Percentiles rank a stretch among this genome's conserved stretches.
Evolutionary conservation across 2,113 vertebrate species (phyloP).

Genomic region (Polyodon spathula): DNA sequence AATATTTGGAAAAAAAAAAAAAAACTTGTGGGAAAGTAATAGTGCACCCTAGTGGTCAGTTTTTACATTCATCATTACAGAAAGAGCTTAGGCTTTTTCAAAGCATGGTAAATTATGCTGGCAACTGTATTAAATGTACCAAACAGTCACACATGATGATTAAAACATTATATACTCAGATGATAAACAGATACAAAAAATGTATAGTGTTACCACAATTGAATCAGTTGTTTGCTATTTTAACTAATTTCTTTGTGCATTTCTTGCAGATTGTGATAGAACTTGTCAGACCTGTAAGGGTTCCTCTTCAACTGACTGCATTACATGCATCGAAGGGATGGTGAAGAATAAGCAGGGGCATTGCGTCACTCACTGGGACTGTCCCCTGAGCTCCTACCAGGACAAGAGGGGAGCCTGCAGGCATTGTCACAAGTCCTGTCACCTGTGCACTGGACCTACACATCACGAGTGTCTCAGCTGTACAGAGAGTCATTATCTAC

Average conservation of each 20-base stretch:
- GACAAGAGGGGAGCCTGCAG: slow-evolving; percentile 46
- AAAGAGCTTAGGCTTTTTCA: no score
- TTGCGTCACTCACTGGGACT: slow-evolving; percentile 51
- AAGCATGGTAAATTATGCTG: no score
- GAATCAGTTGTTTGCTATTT: no score
- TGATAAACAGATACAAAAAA: no score
- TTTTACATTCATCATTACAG: no score
- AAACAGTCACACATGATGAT: no score
- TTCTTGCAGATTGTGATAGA: slow-evolving; percentile 62
- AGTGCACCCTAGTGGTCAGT: no score
- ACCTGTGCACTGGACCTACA: slow-evolving; percentile 59
- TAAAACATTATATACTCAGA: no score
- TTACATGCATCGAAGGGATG: slow-evolving; percentile 51
- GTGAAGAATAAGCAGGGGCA: slow-evolving; percentile 28
- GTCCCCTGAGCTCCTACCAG: slow-evolving; percentile 51
- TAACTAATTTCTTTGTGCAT: neutral
- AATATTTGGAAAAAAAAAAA: no score
- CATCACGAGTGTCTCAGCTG: slow-evolving; percentile 69
- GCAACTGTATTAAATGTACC: no score
- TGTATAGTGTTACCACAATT: no score
- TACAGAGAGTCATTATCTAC: slow-evolving; percentile 41
- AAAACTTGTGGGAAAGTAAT: no score
- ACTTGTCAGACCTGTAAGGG: slow-evolving; percentile 68
- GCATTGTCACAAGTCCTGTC: slow-evolving; percentile 63
- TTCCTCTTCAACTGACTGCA: slow-evolving; percentile 52